Percentiles rank a stretch among this genome's conserved stretches.
phyloP scores from a whole-genome alignment of 2,888 invertebrate species.

The Cheiracanthium punctorium region DNA sequence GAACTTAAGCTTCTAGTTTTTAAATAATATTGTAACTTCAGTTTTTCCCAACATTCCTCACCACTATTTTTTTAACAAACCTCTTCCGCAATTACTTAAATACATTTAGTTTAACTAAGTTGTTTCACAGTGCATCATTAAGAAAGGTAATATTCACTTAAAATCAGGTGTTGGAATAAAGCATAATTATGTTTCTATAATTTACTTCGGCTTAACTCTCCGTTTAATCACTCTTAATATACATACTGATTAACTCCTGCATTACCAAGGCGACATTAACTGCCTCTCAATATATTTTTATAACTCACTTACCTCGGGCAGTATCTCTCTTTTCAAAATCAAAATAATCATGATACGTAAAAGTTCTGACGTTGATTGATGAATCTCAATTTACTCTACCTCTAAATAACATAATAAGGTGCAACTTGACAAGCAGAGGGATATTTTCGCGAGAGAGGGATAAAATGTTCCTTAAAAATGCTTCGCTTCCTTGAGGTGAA shows the following conservation, averaged over 20 bases:
- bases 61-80: too few relatives aligned
- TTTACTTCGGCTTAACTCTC: too few relatives aligned
- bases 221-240: neutral
- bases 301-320: neutral
- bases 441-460: neutral
- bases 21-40: too few relatives aligned
- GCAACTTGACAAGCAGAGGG: neutral
- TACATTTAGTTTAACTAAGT: too few relatives aligned
- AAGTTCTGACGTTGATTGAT: slow-evolving; percentile 27
- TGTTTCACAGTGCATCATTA: too few relatives aligned
- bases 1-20: too few relatives aligned
- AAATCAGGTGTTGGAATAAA: too few relatives aligned
- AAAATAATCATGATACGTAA: slow-evolving; percentile 19
- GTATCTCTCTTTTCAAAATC: slow-evolving; percentile 7
- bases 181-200: too few relatives aligned
- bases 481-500: neutral
- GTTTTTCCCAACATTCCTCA: too few relatives aligned
- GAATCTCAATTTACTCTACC: slow-evolving; percentile 15
- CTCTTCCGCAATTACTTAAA: too few relatives aligned
- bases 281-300: neutral
- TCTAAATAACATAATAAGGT: slow-evolving; percentile 5
- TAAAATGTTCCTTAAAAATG: neutral
- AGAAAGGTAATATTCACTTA: too few relatives aligned
- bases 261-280: neutral
- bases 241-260: neutral